These are phyloP conservation scores for Procambarus clarkii DNA, from an alignment of 1,140 invertebrate genomes.

Conservation along the genomic window DNA sequence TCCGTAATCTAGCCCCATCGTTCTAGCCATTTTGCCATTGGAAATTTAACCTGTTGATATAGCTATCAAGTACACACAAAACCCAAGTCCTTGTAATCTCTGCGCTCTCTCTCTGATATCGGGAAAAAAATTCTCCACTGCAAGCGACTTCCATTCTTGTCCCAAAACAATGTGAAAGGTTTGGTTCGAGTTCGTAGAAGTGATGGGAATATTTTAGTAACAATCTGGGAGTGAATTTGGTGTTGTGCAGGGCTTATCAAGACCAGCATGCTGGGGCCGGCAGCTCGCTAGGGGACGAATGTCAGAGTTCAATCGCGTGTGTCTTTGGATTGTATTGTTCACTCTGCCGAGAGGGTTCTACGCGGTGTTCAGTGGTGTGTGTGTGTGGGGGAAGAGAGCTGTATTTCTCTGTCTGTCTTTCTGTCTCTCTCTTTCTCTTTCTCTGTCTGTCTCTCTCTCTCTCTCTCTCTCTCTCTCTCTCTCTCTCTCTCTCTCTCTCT, in stretches of 20 bases:
- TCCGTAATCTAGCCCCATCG: too few relatives aligned
- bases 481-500: not conserved
- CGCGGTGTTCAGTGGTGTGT: not conserved
- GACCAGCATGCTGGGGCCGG: not conserved
- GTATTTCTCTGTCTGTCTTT: not conserved
- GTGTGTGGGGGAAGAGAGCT: not conserved
- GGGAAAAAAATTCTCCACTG: too few relatives aligned
- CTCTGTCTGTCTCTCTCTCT: not conserved
- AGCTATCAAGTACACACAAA: too few relatives aligned
- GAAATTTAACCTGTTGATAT: too few relatives aligned
- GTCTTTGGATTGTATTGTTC: slow-evolving; percentile 2
- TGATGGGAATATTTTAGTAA: too few relatives aligned
- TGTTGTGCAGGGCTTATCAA: not conserved
- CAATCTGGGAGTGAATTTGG: too few relatives aligned
- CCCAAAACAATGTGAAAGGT: too few relatives aligned
- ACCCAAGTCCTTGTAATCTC: too few relatives aligned
- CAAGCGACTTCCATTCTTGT: too few relatives aligned
- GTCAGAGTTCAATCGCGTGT: not conserved
- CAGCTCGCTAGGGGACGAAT: not conserved
- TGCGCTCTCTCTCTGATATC: too few relatives aligned
- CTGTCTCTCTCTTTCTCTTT: not conserved
- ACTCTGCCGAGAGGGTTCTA: not conserved
- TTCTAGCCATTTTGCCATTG: too few relatives aligned
- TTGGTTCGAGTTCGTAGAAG: too few relatives aligned
- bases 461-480: not conserved